phyloP scores from a whole-genome alignment of 2,113 vertebrate genomes.

The Leptocoma aspasia region DNA sequence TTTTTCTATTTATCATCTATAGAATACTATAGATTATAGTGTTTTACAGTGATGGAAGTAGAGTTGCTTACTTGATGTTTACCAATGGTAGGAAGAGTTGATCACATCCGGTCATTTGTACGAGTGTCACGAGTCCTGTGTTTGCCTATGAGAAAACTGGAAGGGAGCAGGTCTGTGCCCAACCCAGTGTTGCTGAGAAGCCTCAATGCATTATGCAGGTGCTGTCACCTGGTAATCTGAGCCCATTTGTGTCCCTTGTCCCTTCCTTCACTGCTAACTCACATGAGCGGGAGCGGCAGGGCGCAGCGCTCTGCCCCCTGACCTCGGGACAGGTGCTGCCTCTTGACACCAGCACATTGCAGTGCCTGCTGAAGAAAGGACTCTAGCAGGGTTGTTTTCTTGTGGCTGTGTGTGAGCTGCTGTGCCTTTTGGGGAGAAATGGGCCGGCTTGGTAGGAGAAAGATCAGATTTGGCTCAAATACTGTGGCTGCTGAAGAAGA shows the following conservation, averaged over 20 bases:
- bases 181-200: accelerated
- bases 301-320: neutral
- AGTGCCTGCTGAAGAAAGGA: neutral
- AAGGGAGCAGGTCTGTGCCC: neutral
- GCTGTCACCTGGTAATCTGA: neutral
- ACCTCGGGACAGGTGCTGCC: neutral
- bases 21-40: neutral
- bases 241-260: neutral
- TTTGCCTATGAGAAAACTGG: neutral
- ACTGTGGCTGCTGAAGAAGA: neutral
- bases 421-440: neutral
- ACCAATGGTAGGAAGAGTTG: neutral
- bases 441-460: neutral
- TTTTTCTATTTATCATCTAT: no score
- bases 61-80: neutral
- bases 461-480: neutral
- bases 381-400: neutral
- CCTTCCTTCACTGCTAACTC: accelerated
- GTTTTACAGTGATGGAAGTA: neutral
- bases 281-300: accelerated
- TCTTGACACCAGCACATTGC: neutral
- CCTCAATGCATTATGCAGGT: neutral
- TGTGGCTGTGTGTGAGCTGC: neutral
- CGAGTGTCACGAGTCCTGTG: neutral
- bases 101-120: neutral